These are phyloP conservation scores for Myotis lucifugus DNA, from an alignment of 2,113 vertebrate genomes.

Conservation along the genomic window DNA sequence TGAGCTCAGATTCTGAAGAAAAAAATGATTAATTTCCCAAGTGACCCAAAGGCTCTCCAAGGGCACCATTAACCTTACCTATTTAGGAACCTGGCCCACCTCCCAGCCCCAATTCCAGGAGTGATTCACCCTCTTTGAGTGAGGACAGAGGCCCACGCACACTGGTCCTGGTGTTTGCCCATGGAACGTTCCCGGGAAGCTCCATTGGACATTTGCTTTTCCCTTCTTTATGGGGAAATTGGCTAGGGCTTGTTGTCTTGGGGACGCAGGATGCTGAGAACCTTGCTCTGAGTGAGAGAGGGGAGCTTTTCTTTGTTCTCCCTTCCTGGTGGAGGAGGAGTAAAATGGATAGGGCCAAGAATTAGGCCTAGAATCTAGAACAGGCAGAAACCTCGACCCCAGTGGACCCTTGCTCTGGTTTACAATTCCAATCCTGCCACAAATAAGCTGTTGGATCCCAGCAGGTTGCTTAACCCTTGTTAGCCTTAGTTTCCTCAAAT, in stretches of 20 bases:
- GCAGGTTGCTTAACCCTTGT: background rate
- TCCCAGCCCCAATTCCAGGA: constrained; percentile 11
- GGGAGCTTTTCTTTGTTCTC: constrained; percentile 6
- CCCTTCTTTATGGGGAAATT: background rate
- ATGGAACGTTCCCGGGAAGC: background rate
- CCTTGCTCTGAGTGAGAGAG: background rate
- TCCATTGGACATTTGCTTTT: constrained; percentile 56
- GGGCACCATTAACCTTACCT: constrained; percentile 40
- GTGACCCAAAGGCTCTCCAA: constrained; percentile 58
- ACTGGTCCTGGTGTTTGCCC: background rate
- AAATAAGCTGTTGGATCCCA: background rate
- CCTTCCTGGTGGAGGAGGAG: background rate
- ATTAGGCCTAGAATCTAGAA: background rate
- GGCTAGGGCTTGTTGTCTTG: constrained; percentile 49
- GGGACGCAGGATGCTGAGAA: constrained; percentile 3
- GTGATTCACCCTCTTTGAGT: background rate
- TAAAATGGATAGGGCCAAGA: background rate
- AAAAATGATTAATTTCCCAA: constrained; percentile 67
- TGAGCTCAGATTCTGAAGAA: constrained; percentile 51
- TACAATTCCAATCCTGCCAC: background rate
- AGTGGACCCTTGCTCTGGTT: background rate
- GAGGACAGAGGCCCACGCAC: background rate
- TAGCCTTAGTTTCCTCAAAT: background rate
- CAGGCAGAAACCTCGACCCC: background rate
- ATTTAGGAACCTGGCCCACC: background rate